Evolutionary conservation across 2,888 invertebrate genomes (phyloP).

Genomic region (Ariolimax columbianus): DNA sequence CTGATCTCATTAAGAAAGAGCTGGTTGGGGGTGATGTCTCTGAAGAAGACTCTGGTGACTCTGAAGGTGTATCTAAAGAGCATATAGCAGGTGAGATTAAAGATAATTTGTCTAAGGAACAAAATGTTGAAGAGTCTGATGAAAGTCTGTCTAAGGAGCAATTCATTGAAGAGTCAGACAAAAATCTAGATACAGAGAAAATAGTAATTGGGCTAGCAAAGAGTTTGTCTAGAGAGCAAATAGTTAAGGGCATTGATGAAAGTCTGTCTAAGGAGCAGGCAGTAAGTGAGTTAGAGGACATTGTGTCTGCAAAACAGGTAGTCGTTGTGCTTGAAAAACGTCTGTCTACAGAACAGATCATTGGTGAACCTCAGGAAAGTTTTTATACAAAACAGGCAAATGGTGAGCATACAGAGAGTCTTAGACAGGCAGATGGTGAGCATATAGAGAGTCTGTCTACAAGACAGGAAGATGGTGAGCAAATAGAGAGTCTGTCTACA

Average conservation of each 20-base stretch:
- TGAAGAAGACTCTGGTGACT: neutral
- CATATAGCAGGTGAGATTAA: neutral
- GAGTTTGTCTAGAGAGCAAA: neutral
- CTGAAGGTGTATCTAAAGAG: neutral
- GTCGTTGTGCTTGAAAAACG: neutral
- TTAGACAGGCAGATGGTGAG: neutral
- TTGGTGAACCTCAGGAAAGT: neutral
- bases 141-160: neutral
- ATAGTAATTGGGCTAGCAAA: neutral
- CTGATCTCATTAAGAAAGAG: neutral
- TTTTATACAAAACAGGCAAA: too few species aligned
- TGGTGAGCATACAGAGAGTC: neutral
- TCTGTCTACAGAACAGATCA: slow-evolving; percentile 3
- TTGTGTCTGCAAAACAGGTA: neutral
- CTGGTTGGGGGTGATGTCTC: too few species aligned
- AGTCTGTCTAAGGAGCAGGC: neutral
- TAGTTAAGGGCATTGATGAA: neutral
- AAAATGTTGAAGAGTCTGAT: neutral
- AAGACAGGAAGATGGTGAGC: neutral
- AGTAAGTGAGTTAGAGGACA: neutral
- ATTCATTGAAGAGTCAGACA: neutral
- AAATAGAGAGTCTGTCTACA: neutral
- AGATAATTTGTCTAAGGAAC: neutral
- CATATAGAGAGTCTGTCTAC: neutral
- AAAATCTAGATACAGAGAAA: neutral